Base-by-base conservation (phyloP, 2,113 vertebrate species). In the Equus przewalskii region DNA sequence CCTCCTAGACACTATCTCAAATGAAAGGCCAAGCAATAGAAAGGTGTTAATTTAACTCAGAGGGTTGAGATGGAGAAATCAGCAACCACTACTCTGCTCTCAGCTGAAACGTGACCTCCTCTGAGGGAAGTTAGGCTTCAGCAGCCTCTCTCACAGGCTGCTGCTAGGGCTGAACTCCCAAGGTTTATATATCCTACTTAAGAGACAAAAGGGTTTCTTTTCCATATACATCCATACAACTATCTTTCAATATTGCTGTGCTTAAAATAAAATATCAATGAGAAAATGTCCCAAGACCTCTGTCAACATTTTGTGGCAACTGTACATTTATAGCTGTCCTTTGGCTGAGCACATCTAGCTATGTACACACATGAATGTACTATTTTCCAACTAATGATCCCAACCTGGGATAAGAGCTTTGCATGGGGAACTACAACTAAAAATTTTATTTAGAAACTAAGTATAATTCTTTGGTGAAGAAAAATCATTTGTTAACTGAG, bases 1-100 rank as follows among this genome's bases (percentile, higher is more conserved):
- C 67, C 70, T 83, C 49, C 78, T 64, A 76, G 83, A 94, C 49
- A 75, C 58, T 7, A 41, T 80, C 75, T 97, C 36, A 88, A 46
- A 95, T 86, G 70, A 97, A 96, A 97, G 36, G 12, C 30, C 58
- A 76, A 81, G 33, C 19, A 94, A 84, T 44, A 93, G 26, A 75
- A 96, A 96, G 75, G 64, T 51, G 80, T 91, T 95, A 62, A 94
- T 95, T 96, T 94, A 96, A 94, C 54, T 87, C 6, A 4, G 4
- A 96, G 83, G 58, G 41, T 21, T 84, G 51, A 89, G 56, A 87
- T 67, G 70, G 49, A 90, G 80, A 90, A 92, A 92, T 36, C 18
- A 87, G 78, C 18, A 94, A 72, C 16, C 14, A 84, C 54, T 49
- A 73, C 60, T 95, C 80, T 79, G 44, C 56, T 92, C 22, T 89